Conservation (phyloP, 2,113 vertebrate genomes). For the Mohoua ochrocephala region DNA sequence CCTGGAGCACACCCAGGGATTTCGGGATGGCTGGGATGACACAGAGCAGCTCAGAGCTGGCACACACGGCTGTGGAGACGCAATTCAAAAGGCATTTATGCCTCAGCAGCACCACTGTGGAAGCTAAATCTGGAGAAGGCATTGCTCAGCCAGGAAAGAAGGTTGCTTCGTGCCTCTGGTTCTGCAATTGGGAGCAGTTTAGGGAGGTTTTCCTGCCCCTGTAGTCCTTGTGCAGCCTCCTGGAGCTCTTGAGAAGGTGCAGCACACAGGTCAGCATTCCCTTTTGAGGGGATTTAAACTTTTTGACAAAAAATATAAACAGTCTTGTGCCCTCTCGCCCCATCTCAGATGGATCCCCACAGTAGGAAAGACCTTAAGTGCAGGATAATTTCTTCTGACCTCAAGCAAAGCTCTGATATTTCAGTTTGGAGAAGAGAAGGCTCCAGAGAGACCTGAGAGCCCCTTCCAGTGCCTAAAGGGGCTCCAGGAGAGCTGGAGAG, state of each 20-base stretch:
- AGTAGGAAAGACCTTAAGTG: not conserved
- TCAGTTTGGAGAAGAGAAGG: not conserved
- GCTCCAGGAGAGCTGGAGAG: not conserved
- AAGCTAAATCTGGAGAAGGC: not conserved
- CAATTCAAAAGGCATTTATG: not conserved
- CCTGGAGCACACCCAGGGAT: not conserved
- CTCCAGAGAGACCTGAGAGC: not conserved
- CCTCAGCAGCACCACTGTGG: fast-evolving
- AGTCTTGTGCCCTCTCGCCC: not conserved
- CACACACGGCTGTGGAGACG: fast-evolving
- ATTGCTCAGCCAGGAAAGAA: not conserved
- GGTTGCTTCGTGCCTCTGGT: not conserved
- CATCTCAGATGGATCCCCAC: not conserved
- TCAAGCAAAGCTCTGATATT: not conserved
- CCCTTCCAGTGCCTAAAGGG: fast-evolving
- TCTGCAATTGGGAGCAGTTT: not conserved
- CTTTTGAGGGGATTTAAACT: not conserved
- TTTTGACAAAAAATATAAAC: not conserved
- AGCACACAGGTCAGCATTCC: not conserved
- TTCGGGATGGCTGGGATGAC: not conserved
- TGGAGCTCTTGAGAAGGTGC: not conserved
- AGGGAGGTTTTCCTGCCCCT: not conserved
- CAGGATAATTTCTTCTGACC: not conserved
- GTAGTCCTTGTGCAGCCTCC: not conserved
- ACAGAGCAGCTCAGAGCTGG: not conserved